These are phyloP conservation scores for Yponomeuta plumbellus DNA, from an alignment of 2,888 invertebrate species.

Conservation along the genomic window DNA sequence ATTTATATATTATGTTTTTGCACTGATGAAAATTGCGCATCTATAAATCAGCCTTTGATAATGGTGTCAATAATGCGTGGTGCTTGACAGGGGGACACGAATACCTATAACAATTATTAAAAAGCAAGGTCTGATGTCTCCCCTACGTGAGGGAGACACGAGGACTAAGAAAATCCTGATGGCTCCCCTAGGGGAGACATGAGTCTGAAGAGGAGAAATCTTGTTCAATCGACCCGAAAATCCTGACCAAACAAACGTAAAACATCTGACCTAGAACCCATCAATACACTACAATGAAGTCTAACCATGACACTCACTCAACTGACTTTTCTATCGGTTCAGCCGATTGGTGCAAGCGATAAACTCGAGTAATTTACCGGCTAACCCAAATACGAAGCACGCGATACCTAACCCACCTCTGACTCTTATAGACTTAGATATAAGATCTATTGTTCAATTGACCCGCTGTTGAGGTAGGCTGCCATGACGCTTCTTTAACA, in stretches of 20 bases:
- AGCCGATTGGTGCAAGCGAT: neutral
- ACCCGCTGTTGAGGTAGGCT: neutral
- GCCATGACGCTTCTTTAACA: neutral
- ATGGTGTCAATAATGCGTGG: too few relatives aligned
- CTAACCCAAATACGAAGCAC: neutral
- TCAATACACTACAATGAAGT: neutral
- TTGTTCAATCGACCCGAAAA: neutral
- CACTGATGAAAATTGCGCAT: too few relatives aligned
- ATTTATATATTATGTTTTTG: too few relatives aligned
- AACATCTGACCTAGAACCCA: neutral
- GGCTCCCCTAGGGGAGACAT: too few relatives aligned
- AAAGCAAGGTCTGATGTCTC: too few relatives aligned
- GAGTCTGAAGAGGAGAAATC: too few relatives aligned
- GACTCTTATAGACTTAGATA: neutral
- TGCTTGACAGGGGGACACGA: too few relatives aligned
- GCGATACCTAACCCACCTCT: neutral
- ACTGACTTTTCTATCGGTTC: neutral
- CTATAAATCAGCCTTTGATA: too few relatives aligned
- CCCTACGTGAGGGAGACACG: too few relatives aligned
- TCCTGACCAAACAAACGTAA: neutral
- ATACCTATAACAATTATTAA: too few relatives aligned
- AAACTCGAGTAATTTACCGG: neutral
- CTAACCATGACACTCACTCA: neutral
- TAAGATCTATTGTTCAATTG: neutral
- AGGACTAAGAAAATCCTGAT: too few relatives aligned